Evolutionary conservation across 2,888 invertebrate species (phyloP).

Genomic region (Lamellibrachia satsuma): DNA sequence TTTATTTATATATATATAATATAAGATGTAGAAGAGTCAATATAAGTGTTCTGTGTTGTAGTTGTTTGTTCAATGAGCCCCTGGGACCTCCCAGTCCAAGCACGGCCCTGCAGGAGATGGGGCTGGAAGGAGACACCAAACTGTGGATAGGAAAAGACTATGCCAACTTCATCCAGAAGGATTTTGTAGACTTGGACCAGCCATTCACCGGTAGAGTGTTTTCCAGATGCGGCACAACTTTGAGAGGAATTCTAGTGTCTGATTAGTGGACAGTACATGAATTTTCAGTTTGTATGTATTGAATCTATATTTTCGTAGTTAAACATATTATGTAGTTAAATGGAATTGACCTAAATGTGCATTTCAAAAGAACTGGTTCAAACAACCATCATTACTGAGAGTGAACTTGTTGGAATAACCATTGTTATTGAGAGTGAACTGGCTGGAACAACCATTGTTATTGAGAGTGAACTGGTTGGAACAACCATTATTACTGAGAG

Average conservation of each 20-base stretch:
- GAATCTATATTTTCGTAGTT: not conserved
- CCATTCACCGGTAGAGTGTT: conserved; percentile 75
- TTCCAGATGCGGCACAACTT: not conserved
- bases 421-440: no score
- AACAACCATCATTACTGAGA: no score
- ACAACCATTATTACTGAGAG: no score
- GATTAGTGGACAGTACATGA: not conserved
- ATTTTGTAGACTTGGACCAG: conserved; percentile 87
- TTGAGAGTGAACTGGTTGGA: no score
- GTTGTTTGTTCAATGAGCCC: not conserved
- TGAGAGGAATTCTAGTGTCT: not conserved
- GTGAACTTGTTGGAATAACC: no score
- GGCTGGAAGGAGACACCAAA: conserved; percentile 79
- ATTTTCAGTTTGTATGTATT: not conserved
- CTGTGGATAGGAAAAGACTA: conserved; percentile 97
- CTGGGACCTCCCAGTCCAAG: not conserved
- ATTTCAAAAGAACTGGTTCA: no score
- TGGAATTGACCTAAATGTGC: no score
- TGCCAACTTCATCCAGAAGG: conserved; percentile 93
- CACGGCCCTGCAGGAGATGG: conserved; percentile 40
- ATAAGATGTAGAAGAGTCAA: not conserved
- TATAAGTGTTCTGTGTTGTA: not conserved
- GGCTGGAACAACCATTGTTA: no score
- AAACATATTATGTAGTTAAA: no score
- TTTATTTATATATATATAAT: not conserved